Evolutionary conservation across 2,888 invertebrate species (phyloP).

Genomic region (Andricus curvator): DNA sequence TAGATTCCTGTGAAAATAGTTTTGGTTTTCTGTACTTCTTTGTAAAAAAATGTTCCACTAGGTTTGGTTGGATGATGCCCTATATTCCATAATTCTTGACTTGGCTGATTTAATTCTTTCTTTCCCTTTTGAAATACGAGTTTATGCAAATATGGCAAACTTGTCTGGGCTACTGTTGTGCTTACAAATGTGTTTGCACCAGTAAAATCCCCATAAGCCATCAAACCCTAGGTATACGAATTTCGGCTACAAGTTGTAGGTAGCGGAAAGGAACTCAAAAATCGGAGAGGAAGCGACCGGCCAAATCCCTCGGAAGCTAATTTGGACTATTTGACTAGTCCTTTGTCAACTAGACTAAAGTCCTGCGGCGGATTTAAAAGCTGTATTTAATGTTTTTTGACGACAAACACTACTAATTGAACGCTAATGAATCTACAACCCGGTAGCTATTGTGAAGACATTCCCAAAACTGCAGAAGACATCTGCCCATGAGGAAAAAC

Average conservation of each 20-base stretch:
- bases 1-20: too few relatives aligned
- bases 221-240: background rate
- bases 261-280: slow-evolving; percentile 6
- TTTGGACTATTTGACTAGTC: slow-evolving; percentile 66
- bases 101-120: background rate
- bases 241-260: slow-evolving; percentile 7
- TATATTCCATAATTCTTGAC: too few relatives aligned
- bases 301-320: slow-evolving; percentile 58
- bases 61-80: too few relatives aligned
- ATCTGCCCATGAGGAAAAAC: slow-evolving; percentile 2
- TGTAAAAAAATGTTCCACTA: too few relatives aligned
- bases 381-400: slow-evolving; percentile 68
- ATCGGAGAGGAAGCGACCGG: slow-evolving; percentile 4
- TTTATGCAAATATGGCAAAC: background rate
- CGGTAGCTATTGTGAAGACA: slow-evolving; percentile 47
- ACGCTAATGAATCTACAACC: slow-evolving; percentile 73
- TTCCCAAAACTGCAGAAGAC: slow-evolving; percentile 5
- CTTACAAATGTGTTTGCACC: background rate
- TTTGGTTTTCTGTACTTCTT: too few relatives aligned
- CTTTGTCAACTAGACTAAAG: slow-evolving; percentile 70
- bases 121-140: background rate
- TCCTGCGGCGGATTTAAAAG: slow-evolving; percentile 62
- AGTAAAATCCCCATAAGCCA: slow-evolving; percentile 17
- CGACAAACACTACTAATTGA: slow-evolving; percentile 75
- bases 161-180: background rate